Evolutionary conservation across 2,888 invertebrate species (phyloP).

Genomic region (Eremobia ochroleuca): DNA sequence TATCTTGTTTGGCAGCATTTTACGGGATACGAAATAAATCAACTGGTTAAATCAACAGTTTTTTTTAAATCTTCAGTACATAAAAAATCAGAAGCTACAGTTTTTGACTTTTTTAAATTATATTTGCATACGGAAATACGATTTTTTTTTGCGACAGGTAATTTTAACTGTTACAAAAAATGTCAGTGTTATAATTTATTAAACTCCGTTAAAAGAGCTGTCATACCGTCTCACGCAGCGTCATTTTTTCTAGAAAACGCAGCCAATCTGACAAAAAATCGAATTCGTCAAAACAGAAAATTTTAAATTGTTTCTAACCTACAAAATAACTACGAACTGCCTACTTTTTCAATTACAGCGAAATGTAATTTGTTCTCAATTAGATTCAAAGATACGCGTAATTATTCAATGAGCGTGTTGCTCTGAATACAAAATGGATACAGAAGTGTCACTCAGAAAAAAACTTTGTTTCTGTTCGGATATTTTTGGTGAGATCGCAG

Average conservation of each 20-base stretch:
- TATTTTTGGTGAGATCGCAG: neutral
- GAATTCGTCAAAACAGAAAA: neutral
- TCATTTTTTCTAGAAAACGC: conserved; percentile 2
- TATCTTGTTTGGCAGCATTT: neutral
- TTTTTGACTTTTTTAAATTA: neutral
- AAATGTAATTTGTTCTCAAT: conserved; percentile 22
- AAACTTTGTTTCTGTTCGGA: neutral
- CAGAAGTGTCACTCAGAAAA: conserved; percentile 19
- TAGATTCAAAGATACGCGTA: conserved; percentile 30
- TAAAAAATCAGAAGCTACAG: neutral
- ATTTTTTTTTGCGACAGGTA: neutral
- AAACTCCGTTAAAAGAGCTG: neutral
- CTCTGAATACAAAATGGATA: neutral
- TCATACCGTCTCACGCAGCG: neutral
- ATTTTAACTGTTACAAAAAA: neutral
- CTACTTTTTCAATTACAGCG: conserved; percentile 33
- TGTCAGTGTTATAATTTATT: neutral
- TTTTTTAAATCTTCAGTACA: neutral
- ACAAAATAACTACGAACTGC: neutral
- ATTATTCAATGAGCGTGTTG: conserved; percentile 29
- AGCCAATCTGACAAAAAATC: neutral
- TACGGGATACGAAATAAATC: too few species aligned
- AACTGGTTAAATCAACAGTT: too few species aligned
- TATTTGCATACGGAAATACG: neutral
- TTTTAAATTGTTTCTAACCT: conserved; percentile 21